A percentile compares a stretch with the other conserved stretches of the same genome.
phyloP scores from a whole-genome alignment of 2,888 invertebrate genomes.

The Pandemis heparana region DNA sequence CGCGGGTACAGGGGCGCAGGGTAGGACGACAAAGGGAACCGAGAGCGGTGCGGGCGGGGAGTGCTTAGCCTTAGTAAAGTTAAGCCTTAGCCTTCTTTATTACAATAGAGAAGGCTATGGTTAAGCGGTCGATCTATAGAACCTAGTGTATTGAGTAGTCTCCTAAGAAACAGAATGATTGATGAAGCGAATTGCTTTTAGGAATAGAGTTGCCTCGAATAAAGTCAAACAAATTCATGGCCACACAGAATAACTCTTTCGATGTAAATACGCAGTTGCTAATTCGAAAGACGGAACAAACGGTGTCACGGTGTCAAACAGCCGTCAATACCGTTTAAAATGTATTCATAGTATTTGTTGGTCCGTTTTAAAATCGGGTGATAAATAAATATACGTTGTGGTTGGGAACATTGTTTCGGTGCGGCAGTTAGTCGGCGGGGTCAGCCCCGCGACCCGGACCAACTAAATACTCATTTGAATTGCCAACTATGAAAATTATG shows the following conservation, averaged over 20 bases:
- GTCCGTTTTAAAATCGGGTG: slow-evolving; percentile 34
- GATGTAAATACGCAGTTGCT: neutral
- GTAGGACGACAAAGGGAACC: too few species aligned
- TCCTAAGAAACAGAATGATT: too few species aligned
- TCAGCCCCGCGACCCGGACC: slow-evolving; percentile 58
- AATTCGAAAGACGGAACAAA: slow-evolving; percentile 21
- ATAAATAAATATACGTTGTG: slow-evolving; percentile 24
- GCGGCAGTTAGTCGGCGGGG: slow-evolving; percentile 46
- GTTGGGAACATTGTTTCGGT: slow-evolving; percentile 25
- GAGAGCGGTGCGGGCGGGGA: too few species aligned
- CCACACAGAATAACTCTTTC: neutral
- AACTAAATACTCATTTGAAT: slow-evolving; percentile 70
- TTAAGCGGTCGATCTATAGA: too few species aligned
- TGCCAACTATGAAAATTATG: slow-evolving; percentile 65
- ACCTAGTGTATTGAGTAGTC: too few species aligned
- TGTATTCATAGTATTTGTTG: slow-evolving; percentile 34
- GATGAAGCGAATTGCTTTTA: too few species aligned
- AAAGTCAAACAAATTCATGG: neutral
- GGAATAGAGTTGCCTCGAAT: too few species aligned
- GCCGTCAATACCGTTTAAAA: slow-evolving; percentile 27
- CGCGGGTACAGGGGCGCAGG: too few species aligned
- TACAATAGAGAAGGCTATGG: too few species aligned
- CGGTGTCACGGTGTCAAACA: slow-evolving; percentile 29
- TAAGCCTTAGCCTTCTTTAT: too few species aligned
- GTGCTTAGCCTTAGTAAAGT: too few species aligned